phyloP scores from a whole-genome alignment of 2,113 vertebrate genomes.

The Scopus umbretta region DNA sequence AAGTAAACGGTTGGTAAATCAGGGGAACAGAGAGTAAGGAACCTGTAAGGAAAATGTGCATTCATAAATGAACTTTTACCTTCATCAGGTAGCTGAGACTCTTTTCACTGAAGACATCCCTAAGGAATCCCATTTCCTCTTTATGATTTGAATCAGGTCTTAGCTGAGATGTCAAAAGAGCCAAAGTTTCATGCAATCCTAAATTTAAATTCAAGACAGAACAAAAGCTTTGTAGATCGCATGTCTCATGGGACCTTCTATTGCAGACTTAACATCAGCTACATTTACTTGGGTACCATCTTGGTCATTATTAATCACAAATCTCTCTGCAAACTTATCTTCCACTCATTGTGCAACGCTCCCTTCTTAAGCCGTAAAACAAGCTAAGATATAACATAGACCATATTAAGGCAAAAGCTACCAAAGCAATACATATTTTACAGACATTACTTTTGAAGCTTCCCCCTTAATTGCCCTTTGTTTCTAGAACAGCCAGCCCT shows the following conservation, averaged over 20 bases:
- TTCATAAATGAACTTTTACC: constrained; percentile 62
- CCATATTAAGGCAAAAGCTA: background rate
- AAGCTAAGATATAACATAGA: background rate
- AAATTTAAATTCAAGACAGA: background rate
- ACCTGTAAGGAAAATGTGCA: background rate
- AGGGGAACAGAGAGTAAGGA: background rate
- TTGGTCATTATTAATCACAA: background rate
- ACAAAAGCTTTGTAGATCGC: background rate
- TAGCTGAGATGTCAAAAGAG: constrained; percentile 91
- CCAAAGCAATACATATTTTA: background rate
- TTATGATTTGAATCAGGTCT: constrained; percentile 89
- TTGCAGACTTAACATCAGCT: background rate
- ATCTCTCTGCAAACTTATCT: no score
- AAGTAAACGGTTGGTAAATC: background rate
- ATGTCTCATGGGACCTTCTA: background rate
- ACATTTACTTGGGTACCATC: background rate
- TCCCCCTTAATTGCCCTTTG: background rate
- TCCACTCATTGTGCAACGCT: background rate
- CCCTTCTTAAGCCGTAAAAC: background rate
- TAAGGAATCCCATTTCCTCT: constrained; percentile 89
- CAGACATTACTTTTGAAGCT: background rate
- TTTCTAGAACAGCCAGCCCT: background rate
- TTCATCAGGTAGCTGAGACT: constrained; percentile 91
- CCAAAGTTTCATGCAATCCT: constrained; percentile 93
- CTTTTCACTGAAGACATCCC: constrained; percentile 89